Evolutionary conservation across 1,140 invertebrate genomes (phyloP).

Genomic region (Drosophila repletoides): DNA sequence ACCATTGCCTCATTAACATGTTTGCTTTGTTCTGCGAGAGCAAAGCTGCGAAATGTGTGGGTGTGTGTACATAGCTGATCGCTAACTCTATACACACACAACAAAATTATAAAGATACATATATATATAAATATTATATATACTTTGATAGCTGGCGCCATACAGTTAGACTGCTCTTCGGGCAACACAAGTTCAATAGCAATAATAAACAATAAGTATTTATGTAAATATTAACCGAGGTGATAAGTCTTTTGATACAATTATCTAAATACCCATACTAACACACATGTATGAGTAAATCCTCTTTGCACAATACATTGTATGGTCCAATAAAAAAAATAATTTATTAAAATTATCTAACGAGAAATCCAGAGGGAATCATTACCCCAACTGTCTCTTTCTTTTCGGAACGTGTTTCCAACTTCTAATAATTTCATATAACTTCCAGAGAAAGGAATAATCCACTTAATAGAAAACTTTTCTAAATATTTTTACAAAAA

Average conservation of each 20-base stretch:
- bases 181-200: neutral
- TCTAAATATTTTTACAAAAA: no score
- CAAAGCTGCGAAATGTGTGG: constrained; percentile 23
- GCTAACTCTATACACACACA: constrained; percentile 14
- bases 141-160: constrained; percentile 6
- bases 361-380: no score
- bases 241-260: neutral
- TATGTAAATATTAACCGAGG: neutral
- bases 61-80: constrained; percentile 9
- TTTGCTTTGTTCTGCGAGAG: constrained; percentile 46
- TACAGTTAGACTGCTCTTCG: neutral
- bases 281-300: no score
- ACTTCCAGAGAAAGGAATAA: no score
- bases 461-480: no score
- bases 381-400: no score
- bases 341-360: no score
- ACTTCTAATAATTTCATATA: no score
- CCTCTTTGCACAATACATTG: no score
- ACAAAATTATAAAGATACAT: neutral
- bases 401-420: no score
- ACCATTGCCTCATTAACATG: constrained; percentile 48
- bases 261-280: no score
- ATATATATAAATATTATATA: neutral
- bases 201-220: neutral
- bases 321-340: no score